A percentile compares a stretch with the other conserved stretches of the same genome.
phyloP scores from a whole-genome alignment of 1,140 invertebrate species.

The Polyergus mexicanus region DNA sequence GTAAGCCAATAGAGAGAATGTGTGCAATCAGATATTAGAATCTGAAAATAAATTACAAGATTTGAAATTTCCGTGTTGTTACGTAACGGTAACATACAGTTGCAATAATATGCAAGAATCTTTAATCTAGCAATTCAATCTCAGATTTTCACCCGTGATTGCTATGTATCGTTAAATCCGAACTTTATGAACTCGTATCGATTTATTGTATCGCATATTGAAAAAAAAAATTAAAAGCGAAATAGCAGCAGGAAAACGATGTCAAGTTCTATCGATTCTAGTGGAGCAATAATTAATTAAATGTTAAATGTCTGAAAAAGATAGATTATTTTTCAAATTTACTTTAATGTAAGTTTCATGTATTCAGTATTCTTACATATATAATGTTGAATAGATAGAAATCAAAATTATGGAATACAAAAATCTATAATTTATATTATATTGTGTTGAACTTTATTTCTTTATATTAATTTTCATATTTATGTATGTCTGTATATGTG shows the following conservation, averaged over 20 bases:
- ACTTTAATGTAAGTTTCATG: constrained; percentile 6
- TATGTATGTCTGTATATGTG: not conserved
- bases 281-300: not conserved
- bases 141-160: constrained; percentile 22
- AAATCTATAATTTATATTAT: not conserved
- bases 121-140: constrained; percentile 47
- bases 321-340: not conserved
- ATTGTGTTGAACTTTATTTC: not conserved
- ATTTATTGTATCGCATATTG: constrained; percentile 26
- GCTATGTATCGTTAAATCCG: constrained; percentile 33
- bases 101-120: constrained; percentile 31
- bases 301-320: not conserved
- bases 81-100: not conserved
- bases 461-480: not conserved
- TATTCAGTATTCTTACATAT: constrained; percentile 1
- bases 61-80: not conserved
- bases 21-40: not conserved
- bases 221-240: constrained; percentile 21
- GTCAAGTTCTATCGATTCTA: constrained; percentile 23
- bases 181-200: constrained; percentile 22
- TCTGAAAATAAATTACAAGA: not conserved
- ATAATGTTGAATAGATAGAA: not conserved
- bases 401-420: not conserved
- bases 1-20: not conserved
- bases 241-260: constrained; percentile 30